A percentile compares a stretch with the other conserved stretches of the same genome.
Conservation (phyloP, 2,888 invertebrate genomes). For the Troides oblongomaculatus region DNA sequence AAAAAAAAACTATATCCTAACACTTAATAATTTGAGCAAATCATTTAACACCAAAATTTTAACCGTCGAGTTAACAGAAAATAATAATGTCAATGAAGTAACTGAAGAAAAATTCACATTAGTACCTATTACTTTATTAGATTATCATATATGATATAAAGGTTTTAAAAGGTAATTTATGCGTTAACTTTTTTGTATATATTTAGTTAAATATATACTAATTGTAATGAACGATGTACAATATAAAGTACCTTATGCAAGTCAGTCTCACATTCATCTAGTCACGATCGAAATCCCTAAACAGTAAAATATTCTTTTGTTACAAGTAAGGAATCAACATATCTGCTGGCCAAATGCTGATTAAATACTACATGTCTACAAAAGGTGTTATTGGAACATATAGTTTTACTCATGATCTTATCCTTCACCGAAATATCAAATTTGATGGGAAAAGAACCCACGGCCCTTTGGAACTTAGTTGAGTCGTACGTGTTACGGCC, state of each 20-base stretch:
- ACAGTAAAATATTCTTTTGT: background rate
- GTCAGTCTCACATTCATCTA: slow-evolving; percentile 19
- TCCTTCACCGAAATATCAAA: too few species aligned
- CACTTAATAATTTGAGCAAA: slow-evolving; percentile 4
- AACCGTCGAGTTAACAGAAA: background rate
- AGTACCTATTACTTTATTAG: background rate
- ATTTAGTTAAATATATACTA: slow-evolving; percentile 2
- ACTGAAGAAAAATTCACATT: background rate
- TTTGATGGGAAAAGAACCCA: too few species aligned
- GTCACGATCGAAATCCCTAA: slow-evolving; percentile 1
- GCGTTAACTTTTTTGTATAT: slow-evolving; percentile 3
- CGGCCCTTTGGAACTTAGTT: too few species aligned
- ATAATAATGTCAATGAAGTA: background rate
- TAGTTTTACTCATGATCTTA: too few species aligned
- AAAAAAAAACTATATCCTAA: background rate
- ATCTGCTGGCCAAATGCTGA: too few species aligned
- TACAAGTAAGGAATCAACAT: too few species aligned
- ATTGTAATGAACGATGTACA: slow-evolving; percentile 10
- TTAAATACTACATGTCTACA: too few species aligned
- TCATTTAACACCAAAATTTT: background rate
- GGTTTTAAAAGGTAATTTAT: background rate
- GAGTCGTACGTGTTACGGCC: too few species aligned
- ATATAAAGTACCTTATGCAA: slow-evolving; percentile 17
- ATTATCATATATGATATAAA: background rate
- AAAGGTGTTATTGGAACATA: too few species aligned